Base-by-base conservation (phyloP, 2,113 vertebrate species). In the Lucifuga dentata region DNA sequence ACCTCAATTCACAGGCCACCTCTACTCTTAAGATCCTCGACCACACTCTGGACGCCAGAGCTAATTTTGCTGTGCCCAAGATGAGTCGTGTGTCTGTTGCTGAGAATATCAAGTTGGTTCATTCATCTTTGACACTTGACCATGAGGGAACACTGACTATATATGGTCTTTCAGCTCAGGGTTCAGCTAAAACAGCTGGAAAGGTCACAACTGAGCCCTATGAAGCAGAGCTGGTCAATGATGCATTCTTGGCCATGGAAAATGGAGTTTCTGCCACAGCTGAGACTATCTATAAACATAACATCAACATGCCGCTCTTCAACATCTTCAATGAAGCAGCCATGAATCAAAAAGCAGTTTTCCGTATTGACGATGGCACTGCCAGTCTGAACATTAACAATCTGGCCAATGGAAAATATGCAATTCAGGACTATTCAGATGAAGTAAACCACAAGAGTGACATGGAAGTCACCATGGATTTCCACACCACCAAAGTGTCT, bases 361-460 rank as follows among this genome's bases (percentile, higher is more conserved):
- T 93, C 15, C 80, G 79, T 2, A 11, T 95, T 60, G 87, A 94
- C 78, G 88, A 75, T 15, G 91, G 91, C 26, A 89, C 78, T 5
- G 23, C 93, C 21, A 43, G 50, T 4, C 59, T 94, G 64, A 91
- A 80, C n/a, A 82, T 95, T 41, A 78, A 84, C 46, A 93, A 93
- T 29, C 65, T 58, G 72, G 95, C 84, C 19, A 90, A 90, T 17
- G 94, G 91, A 90, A 96, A 94, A 83, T 94, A 88, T 89, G 63
- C 84, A 74, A 63, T 88, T 62, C 84, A 77, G 35, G 79, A 83
- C 11, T 89, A 90, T 69, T 93, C 92, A 0, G 94, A 96, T 90
- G 95, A 95, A 81, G 92, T 88, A 38, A 89, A 53, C 46, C 93
- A 95, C 77, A 93, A 93, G 58, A 95, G 93, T 61, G 85, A 90